Conservation (phyloP, 2,113 vertebrate genomes). For the Origma solitaria region DNA sequence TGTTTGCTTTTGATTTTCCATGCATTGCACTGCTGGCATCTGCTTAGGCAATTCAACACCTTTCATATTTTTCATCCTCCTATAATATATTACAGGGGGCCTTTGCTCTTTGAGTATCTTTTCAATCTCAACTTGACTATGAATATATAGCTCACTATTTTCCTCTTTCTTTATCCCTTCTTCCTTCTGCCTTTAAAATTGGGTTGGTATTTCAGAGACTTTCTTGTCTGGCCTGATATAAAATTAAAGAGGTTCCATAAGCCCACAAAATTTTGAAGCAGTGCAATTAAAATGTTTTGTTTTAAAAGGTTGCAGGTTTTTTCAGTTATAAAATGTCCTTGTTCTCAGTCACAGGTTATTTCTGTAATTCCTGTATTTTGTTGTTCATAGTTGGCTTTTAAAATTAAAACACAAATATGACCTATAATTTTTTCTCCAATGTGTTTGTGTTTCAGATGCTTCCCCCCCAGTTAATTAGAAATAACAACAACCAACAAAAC, state of each 20-base stretch:
- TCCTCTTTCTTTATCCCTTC: background rate
- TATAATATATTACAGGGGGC: background rate
- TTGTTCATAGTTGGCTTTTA: background rate
- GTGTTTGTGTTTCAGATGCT: background rate
- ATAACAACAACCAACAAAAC: background rate
- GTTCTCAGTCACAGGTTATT: background rate
- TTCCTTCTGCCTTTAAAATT: background rate
- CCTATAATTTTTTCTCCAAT: accelerated
- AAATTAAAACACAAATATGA: background rate
- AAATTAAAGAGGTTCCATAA: background rate
- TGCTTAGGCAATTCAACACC: slow-evolving; percentile 1
- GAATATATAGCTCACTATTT: background rate
- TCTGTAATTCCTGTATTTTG: background rate
- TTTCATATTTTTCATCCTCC: background rate
- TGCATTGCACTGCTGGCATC: background rate
- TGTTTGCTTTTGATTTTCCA: background rate
- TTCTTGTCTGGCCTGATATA: background rate
- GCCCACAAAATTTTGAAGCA: background rate
- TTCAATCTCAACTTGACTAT: background rate
- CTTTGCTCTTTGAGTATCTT: background rate
- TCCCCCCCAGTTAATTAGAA: background rate
- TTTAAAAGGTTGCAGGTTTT: background rate
- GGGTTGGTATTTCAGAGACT: background rate
- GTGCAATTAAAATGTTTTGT: background rate
- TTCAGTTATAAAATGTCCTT: background rate